Evolutionary conservation across 2,888 invertebrate genomes (phyloP).

Genomic region (Dione vanillae): DNA sequence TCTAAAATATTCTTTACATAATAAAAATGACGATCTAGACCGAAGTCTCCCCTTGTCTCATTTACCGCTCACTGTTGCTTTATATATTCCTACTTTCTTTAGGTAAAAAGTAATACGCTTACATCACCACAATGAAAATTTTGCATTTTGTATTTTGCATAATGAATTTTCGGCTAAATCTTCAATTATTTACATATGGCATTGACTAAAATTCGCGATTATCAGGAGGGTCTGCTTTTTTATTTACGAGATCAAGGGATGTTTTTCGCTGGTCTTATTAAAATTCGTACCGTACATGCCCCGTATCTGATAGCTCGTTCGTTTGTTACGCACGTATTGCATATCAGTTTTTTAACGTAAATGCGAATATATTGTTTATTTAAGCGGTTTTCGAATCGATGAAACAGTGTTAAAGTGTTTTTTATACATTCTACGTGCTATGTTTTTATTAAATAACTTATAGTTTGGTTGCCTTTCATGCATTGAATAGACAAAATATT

Average conservation of each 20-base stretch:
- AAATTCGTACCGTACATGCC: slow-evolving; percentile 35
- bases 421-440: slow-evolving; percentile 8
- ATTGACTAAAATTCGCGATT: slow-evolving; percentile 7
- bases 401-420: slow-evolving; percentile 17
- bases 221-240: slow-evolving; percentile 24
- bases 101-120: no score
- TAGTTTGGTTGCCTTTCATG: neutral
- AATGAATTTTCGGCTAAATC: neutral
- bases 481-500: no score
- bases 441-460: neutral
- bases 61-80: no score
- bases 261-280: slow-evolving; percentile 33
- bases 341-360: slow-evolving; percentile 36
- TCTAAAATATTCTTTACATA: no score
- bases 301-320: slow-evolving; percentile 32
- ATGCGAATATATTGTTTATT: slow-evolving; percentile 28
- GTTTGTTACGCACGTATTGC: slow-evolving; percentile 32
- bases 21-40: no score
- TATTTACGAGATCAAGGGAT: slow-evolving; percentile 27
- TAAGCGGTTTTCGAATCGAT: slow-evolving; percentile 9
- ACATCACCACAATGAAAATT: no score
- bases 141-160: no score
- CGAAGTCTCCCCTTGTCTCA: no score
- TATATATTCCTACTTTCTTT: no score
- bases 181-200: slow-evolving; percentile 9